Evolutionary conservation across 2,113 vertebrate species (phyloP), one percentile per base, ranked within the genome.

Genomic region (Xenotilapia caudafasciata): DNA sequence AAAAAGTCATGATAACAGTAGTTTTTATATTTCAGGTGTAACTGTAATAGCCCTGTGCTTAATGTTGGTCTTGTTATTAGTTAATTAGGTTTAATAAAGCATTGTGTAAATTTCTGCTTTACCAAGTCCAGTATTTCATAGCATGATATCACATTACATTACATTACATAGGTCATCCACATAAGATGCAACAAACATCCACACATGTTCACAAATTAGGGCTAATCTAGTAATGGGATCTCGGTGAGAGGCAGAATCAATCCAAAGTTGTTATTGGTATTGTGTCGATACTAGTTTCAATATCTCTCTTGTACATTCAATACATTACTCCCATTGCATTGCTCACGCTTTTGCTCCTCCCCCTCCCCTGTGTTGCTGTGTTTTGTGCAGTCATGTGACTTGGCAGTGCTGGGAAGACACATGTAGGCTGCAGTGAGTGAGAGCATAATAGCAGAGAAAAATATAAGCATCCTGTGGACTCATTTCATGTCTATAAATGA

Each of bases 161-260:
- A 17, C 5, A 28, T 58, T 58, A 31, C 14, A 58, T 2, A 84
- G 35, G n/a, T 1, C 65, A 42, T 70, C n/a, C 12, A 23, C 21
- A 23, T 42, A 23, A 7, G 19, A 0, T n/a, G 26, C 9, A 19
- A 45, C 14, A 42, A 45, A 0, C 13, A 73, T 10, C 21, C 14
- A 26, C 68, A 73, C 5, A 26, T 26, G 13, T 73, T 42, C 2
- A 45, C 12, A 81, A 81, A 73, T 47, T 26, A 47, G 13, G 49
- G 53, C 13, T 35, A 10, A 56, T 33, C 38, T 42, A 42, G 21
- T 73, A 73, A 45, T 45, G 21, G 38, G 35, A 70, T 70, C n/a
- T 73, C 14, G 0, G 65, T 42, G 40, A 70, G 65, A 42, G n/a
- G 65, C 13, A 14, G 65, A 38, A 42, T 70, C 38, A 42, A 70